Evolutionary conservation across 2,113 vertebrate genomes (phyloP), one percentile per base, ranked within the genome.

Genomic region (Panthera tigris): DNA sequence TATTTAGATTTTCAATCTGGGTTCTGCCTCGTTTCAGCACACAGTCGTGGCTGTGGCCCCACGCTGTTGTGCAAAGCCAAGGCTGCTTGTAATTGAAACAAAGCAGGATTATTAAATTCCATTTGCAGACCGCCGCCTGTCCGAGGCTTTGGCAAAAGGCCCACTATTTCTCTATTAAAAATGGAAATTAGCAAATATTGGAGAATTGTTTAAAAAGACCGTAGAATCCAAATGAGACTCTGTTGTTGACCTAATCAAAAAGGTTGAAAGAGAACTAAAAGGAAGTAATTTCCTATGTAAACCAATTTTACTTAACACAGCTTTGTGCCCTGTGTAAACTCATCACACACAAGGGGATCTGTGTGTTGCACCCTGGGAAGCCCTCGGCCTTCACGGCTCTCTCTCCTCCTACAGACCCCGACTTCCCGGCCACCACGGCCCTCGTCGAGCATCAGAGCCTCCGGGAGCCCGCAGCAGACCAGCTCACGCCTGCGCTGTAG

Each of bases 401-500:
- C n/a, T 31, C 7, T 16, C 29, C 21, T 50, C 73, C 81, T 31
- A 1, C 41, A 91, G 45, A 18, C 12, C 8, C 31, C 25, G 14
- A 27, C 10, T 7, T 66, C 83, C 5, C 3, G 1, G 18, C 25
- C 48, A 33, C 48, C 33, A 25, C 0, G 12, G 71, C 52, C 85
- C 69, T 39, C 25, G 7, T 78, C 13, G 1, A 16, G 25, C 45
- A 31, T n/a, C 66, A 57, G 21, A 74, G 57, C 13, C 3, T 21
- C 45, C 19, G 0, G 0, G 1, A 18, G 3, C 9, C 36, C 1
- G 15, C 21, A 7, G 39, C 48, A 21, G 27, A 63, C 39, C 18
- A 18, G 33, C 36, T 41, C 71, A n/a, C 0, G 3, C 25, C 21
- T 9, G 10, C 71, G 33, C 6, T 4, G 3, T 8, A 13, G 2